Percentiles rank a stretch among this genome's conserved stretches.
These are phyloP conservation scores for Archocentrus centrarchus DNA, from an alignment of 2,113 vertebrate genomes.

Conservation along the genomic window DNA sequence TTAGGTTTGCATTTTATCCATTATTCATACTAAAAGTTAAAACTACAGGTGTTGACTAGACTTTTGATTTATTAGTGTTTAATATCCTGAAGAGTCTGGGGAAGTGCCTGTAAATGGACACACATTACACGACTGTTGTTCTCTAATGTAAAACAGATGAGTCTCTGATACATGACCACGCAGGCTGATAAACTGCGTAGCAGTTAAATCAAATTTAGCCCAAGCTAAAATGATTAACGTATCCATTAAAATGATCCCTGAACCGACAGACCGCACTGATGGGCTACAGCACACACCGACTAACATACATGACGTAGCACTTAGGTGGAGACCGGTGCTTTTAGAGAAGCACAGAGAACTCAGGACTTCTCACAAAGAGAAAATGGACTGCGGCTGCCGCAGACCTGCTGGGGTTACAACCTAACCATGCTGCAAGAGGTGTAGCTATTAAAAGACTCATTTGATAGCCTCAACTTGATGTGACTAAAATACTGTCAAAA, in stretches of 20 bases:
- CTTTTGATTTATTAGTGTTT: not conserved
- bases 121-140: not conserved
- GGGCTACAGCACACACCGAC: not conserved
- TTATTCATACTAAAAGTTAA: not conserved
- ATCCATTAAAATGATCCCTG: not conserved
- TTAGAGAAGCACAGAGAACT: not conserved
- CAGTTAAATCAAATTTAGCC: not conserved
- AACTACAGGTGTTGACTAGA: not conserved
- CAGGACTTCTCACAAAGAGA: constrained; percentile 13
- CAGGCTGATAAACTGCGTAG: not conserved
- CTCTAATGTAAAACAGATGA: not conserved
- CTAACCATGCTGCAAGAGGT: not conserved
- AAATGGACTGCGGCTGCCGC: constrained; percentile 23
- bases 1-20: not conserved
- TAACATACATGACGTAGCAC: not conserved
- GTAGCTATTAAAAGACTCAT: not conserved
- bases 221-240: not conserved
- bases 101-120: not conserved
- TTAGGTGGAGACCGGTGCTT: not conserved
- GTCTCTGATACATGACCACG: not conserved
- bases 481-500: not conserved
- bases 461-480: not conserved
- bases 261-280: not conserved
- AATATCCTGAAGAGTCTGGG: not conserved
- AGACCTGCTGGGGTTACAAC: constrained; percentile 21